A percentile compares a stretch with the other conserved stretches of the same genome.
phyloP scores from a whole-genome alignment of 2,113 vertebrate species.

The Pangasianodon hypophthalmus region DNA sequence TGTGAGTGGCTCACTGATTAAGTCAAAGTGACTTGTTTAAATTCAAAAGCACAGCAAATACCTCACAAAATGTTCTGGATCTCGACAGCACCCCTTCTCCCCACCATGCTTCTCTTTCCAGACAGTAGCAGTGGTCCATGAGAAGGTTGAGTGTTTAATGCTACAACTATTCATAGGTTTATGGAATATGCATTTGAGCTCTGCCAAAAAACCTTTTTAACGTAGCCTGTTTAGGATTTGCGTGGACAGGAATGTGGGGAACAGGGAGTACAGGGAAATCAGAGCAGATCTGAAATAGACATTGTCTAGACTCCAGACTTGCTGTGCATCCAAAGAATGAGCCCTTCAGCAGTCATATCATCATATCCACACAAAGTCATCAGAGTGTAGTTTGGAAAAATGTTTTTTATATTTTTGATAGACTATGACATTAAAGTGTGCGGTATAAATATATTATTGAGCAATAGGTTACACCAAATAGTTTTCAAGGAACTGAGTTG shows the following conservation, averaged over 20 bases:
- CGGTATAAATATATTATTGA: not conserved
- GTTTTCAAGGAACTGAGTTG: not conserved
- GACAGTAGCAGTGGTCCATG: constrained; percentile 43
- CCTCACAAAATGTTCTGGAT: constrained; percentile 46
- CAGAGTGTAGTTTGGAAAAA: not conserved
- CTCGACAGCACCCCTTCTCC: not conserved
- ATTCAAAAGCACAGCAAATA: constrained; percentile 33
- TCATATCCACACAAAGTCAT: not conserved
- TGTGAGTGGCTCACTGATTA: constrained; percentile 51
- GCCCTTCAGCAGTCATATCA: not conserved
- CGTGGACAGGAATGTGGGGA: constrained; percentile 19
- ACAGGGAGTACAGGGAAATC: constrained; percentile 33
- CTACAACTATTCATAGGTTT: not conserved
- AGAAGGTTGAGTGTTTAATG: constrained; percentile 24
- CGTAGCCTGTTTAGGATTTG: constrained; percentile 31
- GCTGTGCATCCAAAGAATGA: constrained; percentile 35
- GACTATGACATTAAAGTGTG: not conserved
- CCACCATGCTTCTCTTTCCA: constrained; percentile 18
- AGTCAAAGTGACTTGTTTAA: constrained; percentile 59
- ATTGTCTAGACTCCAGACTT: constrained; percentile 41
- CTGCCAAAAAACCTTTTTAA: constrained; percentile 46
- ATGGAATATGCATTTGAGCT: constrained; percentile 32
- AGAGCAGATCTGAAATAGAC: constrained; percentile 30
- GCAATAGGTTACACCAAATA: not conserved
- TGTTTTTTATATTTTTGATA: not conserved